Evolutionary conservation across 2,888 invertebrate species (phyloP).

Genomic region (Agrotis ipsilon): DNA sequence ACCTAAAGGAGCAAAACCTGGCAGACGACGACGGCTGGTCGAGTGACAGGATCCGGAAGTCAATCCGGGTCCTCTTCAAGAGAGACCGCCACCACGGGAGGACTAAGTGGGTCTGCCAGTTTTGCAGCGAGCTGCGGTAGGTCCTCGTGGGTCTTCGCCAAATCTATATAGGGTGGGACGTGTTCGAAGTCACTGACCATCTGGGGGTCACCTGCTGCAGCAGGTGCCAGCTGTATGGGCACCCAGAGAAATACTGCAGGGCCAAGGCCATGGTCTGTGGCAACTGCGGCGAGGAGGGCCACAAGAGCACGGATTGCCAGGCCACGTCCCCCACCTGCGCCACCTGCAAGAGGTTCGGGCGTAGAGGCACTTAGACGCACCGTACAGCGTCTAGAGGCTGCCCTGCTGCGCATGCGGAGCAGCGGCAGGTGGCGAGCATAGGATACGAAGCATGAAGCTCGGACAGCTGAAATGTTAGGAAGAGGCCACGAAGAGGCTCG

Average conservation of each 20-base stretch:
- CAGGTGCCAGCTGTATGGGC: not conserved
- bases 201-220: constrained; percentile 3
- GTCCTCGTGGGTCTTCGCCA: rapidly evolving
- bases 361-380: constrained; percentile 35
- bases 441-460: no score
- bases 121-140: rapidly evolving
- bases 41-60: no score
- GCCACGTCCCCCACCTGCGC: not conserved
- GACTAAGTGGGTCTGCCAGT: not conserved
- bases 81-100: not conserved
- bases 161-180: not conserved
- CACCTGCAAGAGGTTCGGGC: constrained; percentile 57
- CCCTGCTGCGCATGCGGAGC: constrained; percentile 5
- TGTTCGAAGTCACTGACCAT: not conserved
- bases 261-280: not conserved
- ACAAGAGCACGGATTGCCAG: not conserved
- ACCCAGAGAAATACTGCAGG: not conserved
- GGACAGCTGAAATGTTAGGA: constrained; percentile 32
- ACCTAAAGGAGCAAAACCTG: no score
- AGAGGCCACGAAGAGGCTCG: constrained; percentile 33
- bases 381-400: constrained; percentile 45
- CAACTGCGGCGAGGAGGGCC: constrained; percentile 2
- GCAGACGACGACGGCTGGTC: no score
- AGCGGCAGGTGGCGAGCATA: no score
- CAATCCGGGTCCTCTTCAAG: not conserved